Evolutionary conservation across 2,888 invertebrate genomes (phyloP), one percentile per base, ranked within the genome.

Genomic region (Toxonevra muliebris): DNA sequence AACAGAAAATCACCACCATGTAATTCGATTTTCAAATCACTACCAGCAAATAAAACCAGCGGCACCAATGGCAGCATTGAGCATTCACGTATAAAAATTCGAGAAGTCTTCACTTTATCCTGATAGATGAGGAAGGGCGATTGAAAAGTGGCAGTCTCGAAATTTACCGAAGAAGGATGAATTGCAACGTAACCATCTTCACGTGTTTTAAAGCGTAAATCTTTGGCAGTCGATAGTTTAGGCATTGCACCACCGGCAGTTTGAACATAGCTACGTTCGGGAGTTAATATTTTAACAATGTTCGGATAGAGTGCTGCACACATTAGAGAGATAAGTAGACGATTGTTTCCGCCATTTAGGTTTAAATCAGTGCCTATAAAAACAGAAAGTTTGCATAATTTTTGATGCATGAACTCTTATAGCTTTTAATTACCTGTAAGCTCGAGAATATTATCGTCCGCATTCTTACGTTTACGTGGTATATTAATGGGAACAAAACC

Each of bases 281-380:
- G 94, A 0, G 92, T 93, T 60, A 93, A 85, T 0, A 85, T 91
- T 86, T 94, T 92, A 0, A 95, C 93, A 43, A 98, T 89, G 80
- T 96, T 96, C 0, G 98, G 98, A 85, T 97, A 98, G 19, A 96
- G 87, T 0, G 97, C 96, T 1, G 96, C 96, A 81, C 95, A 94
- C 54, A 98, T 87, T 40, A 97, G 91, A 0, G 96, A 96, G 61
- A 92, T 89, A 19, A 94, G 81, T n/a, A 94, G 83, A 67, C 89
- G 89, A 69, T 90, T 88, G 76, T 93, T 94, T 7, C 91, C 91
- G 3, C 92, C 91, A 75, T 94, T 92, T 10, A 86, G 85, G 78
- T 94, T 94, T 43, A 93, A 86, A 87, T 92, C 82, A 10, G 72
- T 66, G 43, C 84, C 83, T 81, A 54, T 0, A 61, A 57, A 57